Base-by-base conservation (phyloP, 2,888 invertebrate genomes). In the Drosophila koepferae region DNA sequence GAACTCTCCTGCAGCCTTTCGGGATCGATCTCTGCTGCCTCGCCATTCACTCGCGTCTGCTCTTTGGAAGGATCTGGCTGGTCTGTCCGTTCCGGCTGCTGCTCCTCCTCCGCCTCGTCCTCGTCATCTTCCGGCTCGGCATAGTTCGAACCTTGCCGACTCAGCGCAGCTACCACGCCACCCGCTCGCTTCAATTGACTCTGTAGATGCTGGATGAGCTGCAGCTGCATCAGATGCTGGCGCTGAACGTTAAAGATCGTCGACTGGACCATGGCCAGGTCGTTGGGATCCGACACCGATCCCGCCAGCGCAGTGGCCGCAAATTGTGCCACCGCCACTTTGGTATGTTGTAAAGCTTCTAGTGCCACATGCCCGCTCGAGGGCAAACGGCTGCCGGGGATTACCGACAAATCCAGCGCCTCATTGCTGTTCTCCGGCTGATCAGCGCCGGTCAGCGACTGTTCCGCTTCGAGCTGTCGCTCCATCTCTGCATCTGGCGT, bases 241-340 rank as follows among this genome's bases (percentile, higher is more conserved):
- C 98, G 98, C 93, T 99, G 98, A 80, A 99, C 94, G 61, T 97
- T 97, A 93, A 97, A 98, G 78, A 99, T 94, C n/a, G 98, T 97
- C 74, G 97, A 96, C 92, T 98, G 98, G 84, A 98, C 94, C 70
- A 97, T 95, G 59, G 97, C 97, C 80, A 98, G 94, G 92, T 98
- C 97, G 91, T 96, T 97, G 49, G 77, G 67, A 63, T 78, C 76
- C 4, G 71, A 61, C 51, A 51, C 51, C 20, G 86, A 49, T 1
- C 76, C 80, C 18, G 96, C 96, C 94, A 97, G 95, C 54, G 97
- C 97, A 41, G 97, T 96, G 59, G 97, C 97, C 46, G 98, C 98
- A 92, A 98, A 98, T 93, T 99, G 98, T 23, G 98, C 98, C 87
- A 99, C 92, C 61, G 93, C 93, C 72, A 93, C 93, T 89, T 93